phyloP scores from a whole-genome alignment of 2,888 invertebrate species.

The Agriopis leucophaearia region DNA sequence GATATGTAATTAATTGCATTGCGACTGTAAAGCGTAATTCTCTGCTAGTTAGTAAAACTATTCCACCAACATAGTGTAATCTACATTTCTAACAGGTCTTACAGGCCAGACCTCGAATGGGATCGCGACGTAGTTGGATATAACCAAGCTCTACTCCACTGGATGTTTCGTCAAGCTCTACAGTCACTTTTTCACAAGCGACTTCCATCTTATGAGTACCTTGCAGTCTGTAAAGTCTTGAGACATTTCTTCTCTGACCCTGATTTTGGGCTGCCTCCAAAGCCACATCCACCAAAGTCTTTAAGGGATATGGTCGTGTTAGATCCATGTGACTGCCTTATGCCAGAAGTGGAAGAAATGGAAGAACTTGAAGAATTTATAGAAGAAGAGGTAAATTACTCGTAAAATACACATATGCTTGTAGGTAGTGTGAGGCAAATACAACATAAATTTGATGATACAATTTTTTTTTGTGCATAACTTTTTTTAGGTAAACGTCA shows the following conservation, averaged over 20 bases:
- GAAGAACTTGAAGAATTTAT: conserved; percentile 52
- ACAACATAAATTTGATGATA: too few species aligned
- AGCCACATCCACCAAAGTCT: conserved; percentile 56
- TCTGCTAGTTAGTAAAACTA: too few species aligned
- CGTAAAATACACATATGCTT: too few species aligned
- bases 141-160: conserved; percentile 63
- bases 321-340: conserved; percentile 73
- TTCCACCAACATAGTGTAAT: neutral
- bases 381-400: conserved; percentile 54
- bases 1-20: too few species aligned
- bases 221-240: conserved; percentile 56
- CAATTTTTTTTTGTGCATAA: too few species aligned
- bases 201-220: conserved; percentile 56
- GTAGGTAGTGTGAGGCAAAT: too few species aligned
- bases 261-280: conserved; percentile 71
- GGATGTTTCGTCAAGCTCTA: conserved; percentile 79
- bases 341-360: conserved; percentile 62
- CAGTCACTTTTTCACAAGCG: conserved; percentile 62
- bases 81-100: conserved; percentile 59
- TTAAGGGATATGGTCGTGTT: conserved; percentile 55
- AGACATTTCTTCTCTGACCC: conserved; percentile 72
- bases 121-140: conserved; percentile 65
- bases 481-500: too few species aligned
- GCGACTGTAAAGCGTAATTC: too few species aligned
- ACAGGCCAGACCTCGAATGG: conserved; percentile 76